Base-by-base conservation (phyloP, 2,797 vertebrate genomes). In the Cichlasoma orientale region DNA sequence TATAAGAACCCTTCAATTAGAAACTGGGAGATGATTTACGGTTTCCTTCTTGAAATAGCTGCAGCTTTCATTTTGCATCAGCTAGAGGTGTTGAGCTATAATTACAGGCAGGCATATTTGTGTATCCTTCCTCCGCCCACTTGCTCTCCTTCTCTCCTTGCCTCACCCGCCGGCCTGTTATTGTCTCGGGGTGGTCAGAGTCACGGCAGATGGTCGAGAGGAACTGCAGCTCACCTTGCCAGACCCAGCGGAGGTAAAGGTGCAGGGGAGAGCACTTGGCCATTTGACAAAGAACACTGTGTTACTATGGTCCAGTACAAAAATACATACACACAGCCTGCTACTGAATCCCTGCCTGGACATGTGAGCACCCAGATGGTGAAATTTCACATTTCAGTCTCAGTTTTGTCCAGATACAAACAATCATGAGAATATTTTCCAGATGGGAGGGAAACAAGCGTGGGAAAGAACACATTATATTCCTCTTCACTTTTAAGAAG, bases 141-240 rank as follows among this genome's bases (percentile, higher is more conserved):
- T 75, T 33, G 25, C 80, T 82, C 82, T 61, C 72, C 80, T 16
- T 63, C 59, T 63, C 59, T 57, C 74, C 70, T 70, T 70, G 72
- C 72, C 61, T 74, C 70, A 55, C 74, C 36, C 72, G 71, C 72
- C 77, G 16, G 85, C 81, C 87, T 86, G 89, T 92, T 92, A 72
- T 85, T 88, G 94, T 93, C 87, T 89, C 74, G 61, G 92, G 86
- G 89, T 87, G 92, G 89, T 81, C 79, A 13, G 89, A 88, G 89
- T 80, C 53, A 72, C 82, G 93, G 91, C 94, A 95, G 93, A 95
- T 95, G 95, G 95, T 93, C 87, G 89, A 89, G 83, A 92, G 90
- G 93, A 94, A 89, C 88, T 82, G 87, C 89, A 82, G 86, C 74
- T 91, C 91, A 92, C 90, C 75, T 92, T 82, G 74, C 90, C 79